A percentile compares a stretch with the other conserved stretches of the same genome.
phyloP scores from a whole-genome alignment of 2,888 invertebrate species.

The Bhutanitis thaidina region DNA sequence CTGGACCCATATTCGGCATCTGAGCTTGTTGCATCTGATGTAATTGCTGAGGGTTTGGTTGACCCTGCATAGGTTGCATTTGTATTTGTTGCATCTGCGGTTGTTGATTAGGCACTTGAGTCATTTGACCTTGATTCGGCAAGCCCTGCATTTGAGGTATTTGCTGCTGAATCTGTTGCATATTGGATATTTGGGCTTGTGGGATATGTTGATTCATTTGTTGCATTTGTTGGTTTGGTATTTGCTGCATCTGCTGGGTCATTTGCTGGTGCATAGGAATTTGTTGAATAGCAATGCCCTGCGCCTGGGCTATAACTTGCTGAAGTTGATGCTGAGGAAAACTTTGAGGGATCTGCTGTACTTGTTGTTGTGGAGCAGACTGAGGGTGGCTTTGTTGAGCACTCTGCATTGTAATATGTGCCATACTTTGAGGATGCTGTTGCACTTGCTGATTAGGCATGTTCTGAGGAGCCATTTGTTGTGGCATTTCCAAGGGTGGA shows the following conservation, averaged over 20 bases:
- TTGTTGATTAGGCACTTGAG: slow-evolving; percentile 69
- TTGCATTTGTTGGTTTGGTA: slow-evolving; percentile 76
- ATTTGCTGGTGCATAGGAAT: slow-evolving; percentile 77
- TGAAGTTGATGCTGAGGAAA: slow-evolving; percentile 77
- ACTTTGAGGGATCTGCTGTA: slow-evolving; percentile 76
- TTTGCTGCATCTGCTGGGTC: slow-evolving; percentile 77
- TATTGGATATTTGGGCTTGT: slow-evolving; percentile 67
- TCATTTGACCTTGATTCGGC: slow-evolving; percentile 67
- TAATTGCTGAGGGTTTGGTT: slow-evolving; percentile 70
- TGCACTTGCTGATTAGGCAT: slow-evolving; percentile 66
- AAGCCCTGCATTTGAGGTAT: slow-evolving; percentile 74
- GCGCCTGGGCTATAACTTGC: slow-evolving; percentile 73
- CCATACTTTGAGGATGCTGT: slow-evolving; percentile 76
- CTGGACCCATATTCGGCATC: slow-evolving; percentile 68
- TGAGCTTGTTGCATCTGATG: slow-evolving; percentile 74
- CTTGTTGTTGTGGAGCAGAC: slow-evolving; percentile 66
- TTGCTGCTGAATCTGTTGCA: slow-evolving; percentile 72
- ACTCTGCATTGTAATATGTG: slow-evolving; percentile 73
- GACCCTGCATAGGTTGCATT: slow-evolving; percentile 73
- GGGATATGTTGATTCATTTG: slow-evolving; percentile 73
- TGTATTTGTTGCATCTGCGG: slow-evolving; percentile 76
- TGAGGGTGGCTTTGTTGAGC: slow-evolving; percentile 58
- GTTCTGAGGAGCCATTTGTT: slow-evolving; percentile 70
- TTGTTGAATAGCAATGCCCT: slow-evolving; percentile 74
- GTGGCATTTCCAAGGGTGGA: slow-evolving; percentile 74